These are phyloP conservation scores for Ips nitidus DNA, from an alignment of 1,140 invertebrate genomes.

Conservation along the genomic window DNA sequence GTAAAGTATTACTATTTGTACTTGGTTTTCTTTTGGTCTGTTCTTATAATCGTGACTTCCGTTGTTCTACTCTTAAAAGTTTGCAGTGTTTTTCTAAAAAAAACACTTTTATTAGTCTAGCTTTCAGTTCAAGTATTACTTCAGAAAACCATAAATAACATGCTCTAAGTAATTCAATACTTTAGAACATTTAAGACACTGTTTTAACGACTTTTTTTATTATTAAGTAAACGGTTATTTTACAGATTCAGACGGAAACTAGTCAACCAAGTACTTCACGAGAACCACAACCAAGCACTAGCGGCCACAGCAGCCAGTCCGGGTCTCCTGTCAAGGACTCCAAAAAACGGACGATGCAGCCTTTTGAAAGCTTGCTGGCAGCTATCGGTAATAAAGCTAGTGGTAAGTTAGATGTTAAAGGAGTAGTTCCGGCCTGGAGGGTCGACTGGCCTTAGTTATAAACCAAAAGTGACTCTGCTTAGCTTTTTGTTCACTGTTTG, in stretches of 20 bases:
- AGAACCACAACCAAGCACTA: not conserved
- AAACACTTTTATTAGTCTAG: no score
- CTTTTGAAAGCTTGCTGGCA: constrained; percentile 45
- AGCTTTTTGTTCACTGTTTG: not conserved
- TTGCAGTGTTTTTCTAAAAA: no score
- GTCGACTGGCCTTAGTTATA: constrained; percentile 2
- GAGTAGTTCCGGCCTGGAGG: constrained; percentile 32
- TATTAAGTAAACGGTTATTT: not conserved
- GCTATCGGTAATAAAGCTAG: constrained; percentile 45
- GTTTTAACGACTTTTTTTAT: no score
- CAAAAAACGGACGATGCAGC: constrained; percentile 38
- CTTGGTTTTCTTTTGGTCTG: no score
- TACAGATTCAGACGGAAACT: constrained; percentile 29
- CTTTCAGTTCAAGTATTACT: no score
- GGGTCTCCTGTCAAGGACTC: constrained; percentile 8
- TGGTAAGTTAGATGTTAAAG: constrained; percentile 38
- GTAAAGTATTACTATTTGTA: no score
- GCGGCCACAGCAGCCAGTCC: not conserved
- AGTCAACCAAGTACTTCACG: constrained; percentile 8
- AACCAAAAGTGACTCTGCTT: constrained; percentile 5
- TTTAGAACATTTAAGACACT: no score
- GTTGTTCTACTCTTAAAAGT: no score
- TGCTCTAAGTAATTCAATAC: no score
- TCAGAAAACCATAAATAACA: no score
- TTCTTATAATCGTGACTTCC: no score